These are phyloP conservation scores for Perca flavescens DNA, from an alignment of 2,113 vertebrate species.

Conservation along the genomic window DNA sequence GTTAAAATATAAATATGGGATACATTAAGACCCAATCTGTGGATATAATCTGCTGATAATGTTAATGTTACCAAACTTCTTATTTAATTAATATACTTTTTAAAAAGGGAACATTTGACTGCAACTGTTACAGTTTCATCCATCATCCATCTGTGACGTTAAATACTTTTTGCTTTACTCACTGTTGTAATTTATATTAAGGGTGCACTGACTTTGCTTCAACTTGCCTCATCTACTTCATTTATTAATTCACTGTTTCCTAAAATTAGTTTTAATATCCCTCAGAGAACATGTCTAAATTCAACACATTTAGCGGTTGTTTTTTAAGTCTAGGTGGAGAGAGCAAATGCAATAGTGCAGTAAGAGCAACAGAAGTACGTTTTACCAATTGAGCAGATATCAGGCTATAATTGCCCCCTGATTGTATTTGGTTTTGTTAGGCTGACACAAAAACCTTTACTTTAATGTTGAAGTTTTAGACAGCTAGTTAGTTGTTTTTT, in stretches of 20 bases:
- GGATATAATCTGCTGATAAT: background rate
- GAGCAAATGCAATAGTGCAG: background rate
- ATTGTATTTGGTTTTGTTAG: background rate
- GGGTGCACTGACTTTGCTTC: conserved; percentile 21
- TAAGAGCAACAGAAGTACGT: background rate
- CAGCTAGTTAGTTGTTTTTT: background rate
- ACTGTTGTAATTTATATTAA: conserved; percentile 22
- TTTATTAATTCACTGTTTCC: conserved; percentile 36
- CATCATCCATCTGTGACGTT: conserved; percentile 34
- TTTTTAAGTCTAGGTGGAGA: conserved; percentile 4
- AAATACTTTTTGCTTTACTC: conserved; percentile 18
- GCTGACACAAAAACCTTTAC: background rate
- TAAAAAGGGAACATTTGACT: background rate
- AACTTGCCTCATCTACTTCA: conserved; percentile 39
- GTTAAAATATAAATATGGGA: background rate
- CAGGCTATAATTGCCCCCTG: background rate
- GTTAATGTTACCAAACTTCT: background rate
- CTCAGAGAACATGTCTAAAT: conserved; percentile 11
- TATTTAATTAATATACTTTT: conserved; percentile 1
- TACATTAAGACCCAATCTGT: background rate
- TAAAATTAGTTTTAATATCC: conserved; percentile 22
- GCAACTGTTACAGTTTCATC: conserved; percentile 40
- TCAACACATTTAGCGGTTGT: background rate
- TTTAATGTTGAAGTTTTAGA: background rate
- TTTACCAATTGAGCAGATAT: conserved; percentile 2